These are phyloP conservation scores for Anguilla obscura DNA, from an alignment of 2,797 vertebrate species.

Conservation along the genomic window DNA sequence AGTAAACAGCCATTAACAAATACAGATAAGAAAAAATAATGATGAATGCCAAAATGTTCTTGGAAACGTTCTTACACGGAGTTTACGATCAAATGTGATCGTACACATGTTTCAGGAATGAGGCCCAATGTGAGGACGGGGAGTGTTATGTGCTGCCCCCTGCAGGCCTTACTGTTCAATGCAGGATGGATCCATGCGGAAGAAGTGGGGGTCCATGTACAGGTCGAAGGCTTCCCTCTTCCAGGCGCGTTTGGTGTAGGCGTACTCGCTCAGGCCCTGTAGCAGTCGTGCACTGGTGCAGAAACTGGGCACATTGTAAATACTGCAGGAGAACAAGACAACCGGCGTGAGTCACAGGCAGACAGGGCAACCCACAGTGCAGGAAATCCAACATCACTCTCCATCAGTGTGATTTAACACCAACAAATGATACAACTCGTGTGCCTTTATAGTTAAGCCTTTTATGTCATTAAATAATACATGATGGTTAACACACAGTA, in stretches of 20 bases:
- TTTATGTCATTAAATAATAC: not conserved
- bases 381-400: not conserved
- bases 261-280: conserved; percentile 90
- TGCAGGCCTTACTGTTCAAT: conserved; percentile 75
- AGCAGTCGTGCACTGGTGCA: conserved; percentile 88
- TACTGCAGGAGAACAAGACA: conserved; percentile 62
- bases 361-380: not conserved
- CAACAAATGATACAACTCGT: not conserved
- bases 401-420: not conserved
- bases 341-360: not conserved
- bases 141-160: not conserved
- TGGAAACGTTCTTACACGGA: too few species aligned
- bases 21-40: too few species aligned
- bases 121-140: not conserved
- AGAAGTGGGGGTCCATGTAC: conserved; percentile 94
- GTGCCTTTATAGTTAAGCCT: not conserved
- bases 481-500: not conserved
- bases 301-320: conserved; percentile 94
- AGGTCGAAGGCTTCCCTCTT: conserved; percentile 93
- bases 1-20: too few species aligned
- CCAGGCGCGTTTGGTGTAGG: conserved; percentile 95
- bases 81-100: too few species aligned
- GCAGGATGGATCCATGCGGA: conserved; percentile 91
- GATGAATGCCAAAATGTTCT: too few species aligned
- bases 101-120: too few species aligned